These are phyloP conservation scores for Epinephelus moara DNA, from an alignment of 2,113 vertebrate genomes.

Conservation along the genomic window DNA sequence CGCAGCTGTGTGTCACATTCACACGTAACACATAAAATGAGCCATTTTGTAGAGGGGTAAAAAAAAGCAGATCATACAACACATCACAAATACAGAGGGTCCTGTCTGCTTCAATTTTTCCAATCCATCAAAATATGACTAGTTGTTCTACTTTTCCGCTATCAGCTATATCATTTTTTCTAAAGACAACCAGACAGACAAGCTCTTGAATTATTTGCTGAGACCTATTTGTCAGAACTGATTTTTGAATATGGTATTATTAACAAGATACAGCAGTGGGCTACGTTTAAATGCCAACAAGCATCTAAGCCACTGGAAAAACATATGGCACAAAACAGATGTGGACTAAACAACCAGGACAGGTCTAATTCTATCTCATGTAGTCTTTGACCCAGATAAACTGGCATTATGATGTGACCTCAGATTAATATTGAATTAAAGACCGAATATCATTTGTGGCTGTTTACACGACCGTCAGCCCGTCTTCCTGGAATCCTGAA, in stretches of 20 bases:
- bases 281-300: conserved; percentile 51
- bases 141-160: conserved; percentile 7
- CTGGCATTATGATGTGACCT: conserved; percentile 72
- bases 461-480: conserved; percentile 73
- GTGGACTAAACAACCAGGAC: conserved; percentile 74
- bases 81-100: conserved; percentile 22
- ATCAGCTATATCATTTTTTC: conserved; percentile 22
- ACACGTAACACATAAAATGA: not conserved
- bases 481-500: conserved; percentile 69
- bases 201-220: conserved; percentile 43
- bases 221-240: not conserved
- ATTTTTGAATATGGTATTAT: conserved; percentile 43
- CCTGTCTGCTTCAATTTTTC: conserved; percentile 7
- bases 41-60: not conserved
- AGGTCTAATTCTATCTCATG: conserved; percentile 72
- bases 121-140: conserved; percentile 13
- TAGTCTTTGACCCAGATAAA: conserved; percentile 78
- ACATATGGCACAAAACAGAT: conserved; percentile 73
- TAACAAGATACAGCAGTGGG: conserved; percentile 41
- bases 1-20: conserved; percentile 6
- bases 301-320: conserved; percentile 64
- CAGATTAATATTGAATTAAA: conserved; percentile 80
- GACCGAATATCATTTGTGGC: conserved; percentile 63
- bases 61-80: conserved; percentile 2
- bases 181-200: conserved; percentile 15